Conservation (phyloP, 2,113 vertebrate genomes). For the Eubucco bourcierii region DNA sequence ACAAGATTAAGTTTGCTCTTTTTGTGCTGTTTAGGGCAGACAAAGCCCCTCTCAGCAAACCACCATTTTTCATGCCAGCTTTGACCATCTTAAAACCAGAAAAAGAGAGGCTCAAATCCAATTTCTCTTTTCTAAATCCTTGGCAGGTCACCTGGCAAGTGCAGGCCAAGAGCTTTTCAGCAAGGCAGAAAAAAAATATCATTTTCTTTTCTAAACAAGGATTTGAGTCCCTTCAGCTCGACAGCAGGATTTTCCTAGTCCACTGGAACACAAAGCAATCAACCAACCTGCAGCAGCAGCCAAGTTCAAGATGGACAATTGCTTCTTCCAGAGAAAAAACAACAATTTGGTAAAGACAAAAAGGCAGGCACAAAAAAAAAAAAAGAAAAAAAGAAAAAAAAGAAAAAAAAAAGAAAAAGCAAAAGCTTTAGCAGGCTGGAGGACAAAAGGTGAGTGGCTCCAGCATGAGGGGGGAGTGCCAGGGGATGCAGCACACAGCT, state of each 20-base stretch:
- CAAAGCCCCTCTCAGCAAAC: constrained; percentile 42
- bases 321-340: background rate
- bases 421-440: background rate
- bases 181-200: constrained; percentile 26
- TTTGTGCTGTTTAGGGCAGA: constrained; percentile 20
- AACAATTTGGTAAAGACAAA: background rate
- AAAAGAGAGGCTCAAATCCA: constrained; percentile 21
- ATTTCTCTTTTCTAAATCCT: constrained; percentile 45
- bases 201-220: constrained; percentile 39
- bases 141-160: constrained; percentile 45
- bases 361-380: background rate
- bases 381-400: no score
- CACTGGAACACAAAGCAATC: background rate
- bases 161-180: constrained; percentile 26
- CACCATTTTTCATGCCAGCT: constrained; percentile 46
- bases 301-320: background rate
- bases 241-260: constrained; percentile 21
- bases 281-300: constrained; percentile 8
- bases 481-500: background rate
- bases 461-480: background rate
- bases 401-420: no score
- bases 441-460: background rate
- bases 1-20: constrained; percentile 28
- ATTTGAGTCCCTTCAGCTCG: constrained; percentile 35
- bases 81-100: constrained; percentile 47